Evolutionary conservation across 2,888 invertebrate genomes (phyloP).

Genomic region (Chrysomela aeneicollis): DNA sequence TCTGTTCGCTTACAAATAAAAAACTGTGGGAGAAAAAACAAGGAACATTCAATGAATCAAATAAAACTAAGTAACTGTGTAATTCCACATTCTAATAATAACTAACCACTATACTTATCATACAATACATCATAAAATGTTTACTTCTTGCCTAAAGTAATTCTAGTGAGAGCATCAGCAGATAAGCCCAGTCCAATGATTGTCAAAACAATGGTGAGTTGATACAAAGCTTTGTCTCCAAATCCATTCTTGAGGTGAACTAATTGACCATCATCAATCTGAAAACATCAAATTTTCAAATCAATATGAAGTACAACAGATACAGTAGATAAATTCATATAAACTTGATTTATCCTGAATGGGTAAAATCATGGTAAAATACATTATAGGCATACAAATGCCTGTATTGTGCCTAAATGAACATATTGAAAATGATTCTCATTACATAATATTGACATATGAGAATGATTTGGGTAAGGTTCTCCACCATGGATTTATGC

Average conservation of each 20-base stretch:
- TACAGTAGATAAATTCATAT: no score
- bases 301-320: no score
- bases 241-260: constrained; percentile 69
- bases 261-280: constrained; percentile 68
- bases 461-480: no score
- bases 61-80: not conserved
- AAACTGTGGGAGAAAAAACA: no score
- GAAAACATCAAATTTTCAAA: constrained; percentile 46
- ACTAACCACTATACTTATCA: not conserved
- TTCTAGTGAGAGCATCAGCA: constrained; percentile 48
- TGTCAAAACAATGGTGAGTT: constrained; percentile 56
- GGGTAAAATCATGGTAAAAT: no score
- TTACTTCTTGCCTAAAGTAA: constrained; percentile 47
- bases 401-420: no score
- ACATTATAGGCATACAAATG: no score
- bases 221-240: constrained; percentile 63
- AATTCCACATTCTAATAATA: not conserved
- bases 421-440: no score
- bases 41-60: not conserved
- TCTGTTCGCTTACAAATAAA: no score
- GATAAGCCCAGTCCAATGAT: constrained; percentile 55
- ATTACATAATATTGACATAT: no score
- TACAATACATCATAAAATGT: constrained; percentile 1
- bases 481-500: no score
- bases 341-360: no score